phyloP scores from a whole-genome alignment of 1,140 invertebrate species.

The Ceratina calcarata region DNA sequence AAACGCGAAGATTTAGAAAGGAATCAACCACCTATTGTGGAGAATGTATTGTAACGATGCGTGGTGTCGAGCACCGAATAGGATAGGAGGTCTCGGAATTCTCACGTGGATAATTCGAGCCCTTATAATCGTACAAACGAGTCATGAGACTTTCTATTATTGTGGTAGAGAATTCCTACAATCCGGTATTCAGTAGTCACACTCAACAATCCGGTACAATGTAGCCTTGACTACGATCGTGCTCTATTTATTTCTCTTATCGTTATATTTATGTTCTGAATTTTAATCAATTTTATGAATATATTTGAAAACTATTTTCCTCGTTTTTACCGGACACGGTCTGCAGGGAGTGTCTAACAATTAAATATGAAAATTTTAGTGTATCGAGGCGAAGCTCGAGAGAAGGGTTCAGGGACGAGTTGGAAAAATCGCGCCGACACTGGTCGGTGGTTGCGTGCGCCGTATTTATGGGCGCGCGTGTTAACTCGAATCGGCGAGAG shows the following conservation, averaged over 20 bases:
- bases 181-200: no score
- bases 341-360: no score
- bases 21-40: constrained; percentile 59
- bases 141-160: neutral
- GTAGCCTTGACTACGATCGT: no score
- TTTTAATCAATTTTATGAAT: no score
- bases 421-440: neutral
- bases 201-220: no score
- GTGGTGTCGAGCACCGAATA: neutral
- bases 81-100: neutral
- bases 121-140: neutral
- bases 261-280: no score
- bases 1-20: constrained; percentile 39
- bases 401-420: neutral
- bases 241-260: no score
- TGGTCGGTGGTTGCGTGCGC: neutral
- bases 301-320: no score
- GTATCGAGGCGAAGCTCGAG: neutral
- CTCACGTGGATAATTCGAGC: constrained; percentile 14
- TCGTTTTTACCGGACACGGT: no score
- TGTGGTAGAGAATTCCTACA: neutral
- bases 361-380: no score
- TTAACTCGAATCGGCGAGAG: constrained; percentile 29
- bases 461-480: neutral
- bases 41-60: neutral